Evolutionary conservation across 2,888 invertebrate genomes (phyloP).

Genomic region (Platycheirus albimanus): DNA sequence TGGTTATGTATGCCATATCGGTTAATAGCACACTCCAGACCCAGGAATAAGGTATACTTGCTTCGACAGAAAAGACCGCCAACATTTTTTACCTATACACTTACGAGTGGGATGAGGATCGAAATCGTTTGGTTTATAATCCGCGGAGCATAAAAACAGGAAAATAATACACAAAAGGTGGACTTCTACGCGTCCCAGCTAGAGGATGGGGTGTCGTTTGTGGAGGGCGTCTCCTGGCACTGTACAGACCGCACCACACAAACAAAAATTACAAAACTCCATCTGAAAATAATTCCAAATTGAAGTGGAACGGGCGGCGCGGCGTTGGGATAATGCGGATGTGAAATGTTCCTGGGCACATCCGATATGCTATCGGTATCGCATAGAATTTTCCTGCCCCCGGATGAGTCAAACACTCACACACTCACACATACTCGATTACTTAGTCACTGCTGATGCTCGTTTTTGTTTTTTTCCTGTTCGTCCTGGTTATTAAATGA

Average conservation of each 20-base stretch:
- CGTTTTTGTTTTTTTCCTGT: slow-evolving; percentile 32
- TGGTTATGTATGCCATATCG: slow-evolving; percentile 54
- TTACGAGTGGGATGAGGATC: slow-evolving; percentile 29
- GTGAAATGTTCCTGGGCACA: slow-evolving; percentile 66
- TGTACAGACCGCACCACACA: slow-evolving; percentile 27
- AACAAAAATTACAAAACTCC: slow-evolving; percentile 70
- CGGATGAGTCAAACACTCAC: slow-evolving; percentile 40
- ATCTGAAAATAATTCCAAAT: slow-evolving; percentile 53
- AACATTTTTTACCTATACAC: too few species aligned
- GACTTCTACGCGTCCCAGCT: background rate
- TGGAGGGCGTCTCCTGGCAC: slow-evolving; percentile 16
- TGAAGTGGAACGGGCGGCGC: slow-evolving; percentile 13
- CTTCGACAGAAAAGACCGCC: slow-evolving; percentile 45
- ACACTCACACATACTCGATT: background rate
- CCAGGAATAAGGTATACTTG: slow-evolving; percentile 25
- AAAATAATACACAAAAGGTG: slow-evolving; percentile 56
- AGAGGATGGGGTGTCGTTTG: slow-evolving; percentile 1
- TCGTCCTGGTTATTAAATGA: slow-evolving; percentile 64
- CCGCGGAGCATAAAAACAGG: slow-evolving; percentile 67
- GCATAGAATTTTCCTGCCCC: slow-evolving; percentile 62
- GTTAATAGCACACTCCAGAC: slow-evolving; percentile 55
- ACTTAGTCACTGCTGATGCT: slow-evolving; percentile 28
- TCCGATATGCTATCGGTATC: slow-evolving; percentile 72
- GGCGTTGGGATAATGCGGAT: slow-evolving; percentile 58
- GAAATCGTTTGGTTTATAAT: slow-evolving; percentile 63